phyloP scores from a whole-genome alignment of 53 echinoderm and acorn worm species.

The Astropecten irregularis region DNA sequence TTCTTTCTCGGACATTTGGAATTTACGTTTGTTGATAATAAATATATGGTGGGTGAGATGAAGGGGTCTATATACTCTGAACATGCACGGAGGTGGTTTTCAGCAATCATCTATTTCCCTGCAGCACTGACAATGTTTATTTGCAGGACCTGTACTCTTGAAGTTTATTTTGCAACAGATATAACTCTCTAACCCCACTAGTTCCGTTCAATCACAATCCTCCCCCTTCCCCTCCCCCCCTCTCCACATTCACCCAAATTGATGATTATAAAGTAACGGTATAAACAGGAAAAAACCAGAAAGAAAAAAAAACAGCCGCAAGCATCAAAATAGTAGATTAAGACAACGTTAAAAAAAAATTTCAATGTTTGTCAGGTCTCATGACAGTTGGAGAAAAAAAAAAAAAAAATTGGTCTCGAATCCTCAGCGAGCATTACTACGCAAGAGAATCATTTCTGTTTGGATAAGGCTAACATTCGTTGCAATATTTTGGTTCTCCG shows the following conservation, averaged over 20 bases:
- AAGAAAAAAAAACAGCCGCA: background rate
- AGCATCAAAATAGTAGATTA: slow-evolving; percentile 33
- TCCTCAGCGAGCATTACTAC: background rate
- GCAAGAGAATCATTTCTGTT: slow-evolving; percentile 3
- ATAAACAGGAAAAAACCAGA: no score
- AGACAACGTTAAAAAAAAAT: slow-evolving; percentile 21
- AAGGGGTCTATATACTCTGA: background rate
- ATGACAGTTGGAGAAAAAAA: background rate
- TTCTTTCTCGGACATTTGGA: no score
- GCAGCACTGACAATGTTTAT: slow-evolving; percentile 18
- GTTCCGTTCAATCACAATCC: no score
- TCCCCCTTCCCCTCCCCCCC: no score
- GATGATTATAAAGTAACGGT: no score
- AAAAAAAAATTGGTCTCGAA: background rate
- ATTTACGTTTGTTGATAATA: slow-evolving; percentile 46
- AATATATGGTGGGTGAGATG: background rate
- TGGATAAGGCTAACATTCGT: slow-evolving; percentile 34
- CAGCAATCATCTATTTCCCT: slow-evolving; percentile 11
- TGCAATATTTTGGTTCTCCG: slow-evolving; percentile 29
- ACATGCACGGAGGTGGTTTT: no score
- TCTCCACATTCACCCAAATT: no score
- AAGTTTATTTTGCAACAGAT: slow-evolving; percentile 16
- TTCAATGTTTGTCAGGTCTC: slow-evolving; percentile 36
- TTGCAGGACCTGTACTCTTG: background rate
- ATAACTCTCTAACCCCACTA: no score